phyloP scores from a whole-genome alignment of 1,140 invertebrate genomes.

The Pogonognathellus flavescens region DNA sequence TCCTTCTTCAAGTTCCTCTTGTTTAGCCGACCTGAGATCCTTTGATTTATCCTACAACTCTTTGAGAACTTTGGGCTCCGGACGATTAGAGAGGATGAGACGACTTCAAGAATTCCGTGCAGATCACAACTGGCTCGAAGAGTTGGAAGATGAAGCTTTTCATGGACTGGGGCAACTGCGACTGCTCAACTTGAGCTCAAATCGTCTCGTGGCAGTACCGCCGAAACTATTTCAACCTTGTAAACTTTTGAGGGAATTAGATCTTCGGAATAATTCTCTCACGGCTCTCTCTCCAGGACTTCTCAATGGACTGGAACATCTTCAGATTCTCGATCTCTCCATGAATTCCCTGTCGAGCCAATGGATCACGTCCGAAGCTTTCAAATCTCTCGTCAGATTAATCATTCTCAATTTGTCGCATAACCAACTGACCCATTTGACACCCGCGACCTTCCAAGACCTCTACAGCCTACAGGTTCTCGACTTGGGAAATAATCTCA shows the following conservation, averaged over 20 bases:
- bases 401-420: constrained; percentile 82
- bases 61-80: constrained; percentile 74
- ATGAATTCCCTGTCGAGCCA: constrained; percentile 82
- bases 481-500: constrained; percentile 82
- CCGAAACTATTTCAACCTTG: constrained; percentile 78
- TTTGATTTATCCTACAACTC: constrained; percentile 84
- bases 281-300: constrained; percentile 82
- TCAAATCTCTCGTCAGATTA: constrained; percentile 79
- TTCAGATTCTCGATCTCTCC: constrained; percentile 83
- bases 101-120: constrained; percentile 78
- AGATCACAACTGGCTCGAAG: constrained; percentile 81
- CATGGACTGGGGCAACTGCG: constrained; percentile 77
- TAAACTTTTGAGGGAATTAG: constrained; percentile 77
- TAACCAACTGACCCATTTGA: constrained; percentile 80
- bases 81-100: constrained; percentile 76
- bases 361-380: constrained; percentile 80
- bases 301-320: constrained; percentile 80
- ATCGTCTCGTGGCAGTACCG: constrained; percentile 80
- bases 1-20: constrained; percentile 67
- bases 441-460: constrained; percentile 81
- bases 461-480: constrained; percentile 83
- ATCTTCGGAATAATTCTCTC: constrained; percentile 85
- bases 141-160: constrained; percentile 80
- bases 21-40: constrained; percentile 74
- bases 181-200: constrained; percentile 83